Percentiles rank a stretch among this genome's conserved stretches.
Evolutionary conservation across 2,888 invertebrate species (phyloP).

Genomic region (Adelphocoris suturalis): DNA sequence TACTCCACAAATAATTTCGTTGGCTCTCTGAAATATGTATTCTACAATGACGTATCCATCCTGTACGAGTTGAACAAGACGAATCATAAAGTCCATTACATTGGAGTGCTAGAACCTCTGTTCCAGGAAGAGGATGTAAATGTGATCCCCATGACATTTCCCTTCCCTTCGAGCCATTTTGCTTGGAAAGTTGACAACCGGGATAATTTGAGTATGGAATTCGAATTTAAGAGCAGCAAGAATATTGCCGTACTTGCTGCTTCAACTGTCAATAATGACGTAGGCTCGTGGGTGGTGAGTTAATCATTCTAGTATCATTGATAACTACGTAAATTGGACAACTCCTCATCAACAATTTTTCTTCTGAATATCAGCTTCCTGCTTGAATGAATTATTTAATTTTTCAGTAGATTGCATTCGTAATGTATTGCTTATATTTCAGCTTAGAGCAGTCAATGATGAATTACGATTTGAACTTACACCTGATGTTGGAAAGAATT

Average conservation of each 20-base stretch:
- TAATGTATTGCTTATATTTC: conserved; percentile 67
- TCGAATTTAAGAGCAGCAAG: conserved; percentile 92
- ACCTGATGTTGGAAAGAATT: conserved; percentile 87
- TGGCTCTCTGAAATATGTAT: conserved; percentile 94
- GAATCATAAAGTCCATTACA: conserved; percentile 91
- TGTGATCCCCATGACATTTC: conserved; percentile 94
- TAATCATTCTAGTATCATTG: background rate
- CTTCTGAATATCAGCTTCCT: no score
- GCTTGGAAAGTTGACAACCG: conserved; percentile 90
- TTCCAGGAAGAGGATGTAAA: conserved; percentile 91
- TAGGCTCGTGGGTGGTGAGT: conserved; percentile 92
- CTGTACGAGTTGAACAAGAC: conserved; percentile 91
- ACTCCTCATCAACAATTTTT: background rate
- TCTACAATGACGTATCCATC: conserved; percentile 95
- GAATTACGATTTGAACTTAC: conserved; percentile 91
- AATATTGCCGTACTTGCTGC: conserved; percentile 92
- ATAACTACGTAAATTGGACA: background rate
- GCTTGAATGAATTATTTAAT: no score
- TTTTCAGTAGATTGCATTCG: no score
- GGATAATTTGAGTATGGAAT: conserved; percentile 86
- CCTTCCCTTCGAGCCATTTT: conserved; percentile 93
- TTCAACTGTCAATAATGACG: conserved; percentile 87
- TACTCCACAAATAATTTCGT: conserved; percentile 91
- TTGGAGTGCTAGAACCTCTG: conserved; percentile 89
- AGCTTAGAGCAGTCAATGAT: conserved; percentile 90